Evolutionary conservation across 2,113 vertebrate genomes (phyloP), one percentile per base, ranked within the genome.

Genomic region (Polypterus bichir): DNA sequence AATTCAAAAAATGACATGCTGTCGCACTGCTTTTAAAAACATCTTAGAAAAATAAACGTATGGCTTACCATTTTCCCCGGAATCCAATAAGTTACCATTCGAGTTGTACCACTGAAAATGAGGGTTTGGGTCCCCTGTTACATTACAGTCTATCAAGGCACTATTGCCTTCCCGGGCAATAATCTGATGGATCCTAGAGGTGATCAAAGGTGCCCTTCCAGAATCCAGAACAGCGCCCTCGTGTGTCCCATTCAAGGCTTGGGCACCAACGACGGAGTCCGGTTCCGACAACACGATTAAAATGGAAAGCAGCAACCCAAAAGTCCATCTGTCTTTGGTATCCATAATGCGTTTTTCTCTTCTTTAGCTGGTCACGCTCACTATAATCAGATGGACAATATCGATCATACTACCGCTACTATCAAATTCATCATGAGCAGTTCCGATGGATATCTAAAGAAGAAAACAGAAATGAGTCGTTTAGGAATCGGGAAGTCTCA

Each of bases 51-150:
- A 27, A 27, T 27, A 27, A 27, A 27, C 27, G 27, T 27, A 27
- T 46, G 10, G 65, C 79, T 80, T 62, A 85, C 72, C 79, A 1
- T 71, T 70, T 1, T 68, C 76, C 1, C 88, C 84, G 1, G 83
- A 84, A 65, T 85, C 80, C 70, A 96, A 79, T 59, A 86, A 77
- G 57, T 11, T 74, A 51, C 93, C 89, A 0, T 92, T 83, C 49
- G 94, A 99, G 74, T 94, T 94, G 76, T 91, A 97, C 96, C 96
- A 99, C 60, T 83, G 85, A 67, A 95, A 82, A 1, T 48, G 85
- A 9, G 91, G 96, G 46, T 81, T 74, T 1, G 96, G 96, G 7
- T 88, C 78, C 63, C 92, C 96, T 6, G 80, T 87, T 70, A 94
- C 76, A 5, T 91, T 98, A 76, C 96, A 99, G 69, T 97, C 86